phyloP scores from a whole-genome alignment of 1,140 invertebrate genomes.

The Lucilia cuprina region DNA sequence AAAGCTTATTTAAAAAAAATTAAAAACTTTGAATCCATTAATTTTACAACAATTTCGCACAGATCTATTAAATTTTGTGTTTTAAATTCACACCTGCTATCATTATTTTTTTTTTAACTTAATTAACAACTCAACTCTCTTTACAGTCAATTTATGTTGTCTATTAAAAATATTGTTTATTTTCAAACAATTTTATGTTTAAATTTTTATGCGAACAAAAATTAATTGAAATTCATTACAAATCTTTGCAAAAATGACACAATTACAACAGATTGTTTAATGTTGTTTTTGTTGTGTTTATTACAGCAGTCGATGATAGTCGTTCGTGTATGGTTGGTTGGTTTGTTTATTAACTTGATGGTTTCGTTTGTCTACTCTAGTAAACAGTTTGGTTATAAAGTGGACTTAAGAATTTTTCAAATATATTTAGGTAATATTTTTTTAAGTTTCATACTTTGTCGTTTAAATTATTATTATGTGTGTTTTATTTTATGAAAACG shows the following conservation, averaged over 20 bases:
- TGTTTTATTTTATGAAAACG: not conserved
- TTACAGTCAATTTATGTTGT: not conserved
- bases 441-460: not conserved
- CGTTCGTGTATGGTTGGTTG: not conserved
- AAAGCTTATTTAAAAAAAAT: too few relatives aligned
- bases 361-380: not conserved
- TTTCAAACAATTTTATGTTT: not conserved
- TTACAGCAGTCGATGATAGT: not conserved
- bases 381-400: not conserved
- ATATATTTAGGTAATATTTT: not conserved
- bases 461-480: not conserved
- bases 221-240: slow-evolving; percentile 12
- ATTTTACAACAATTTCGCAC: too few relatives aligned
- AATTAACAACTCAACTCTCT: not conserved
- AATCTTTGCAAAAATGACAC: slow-evolving; percentile 4
- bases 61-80: not conserved
- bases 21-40: too few relatives aligned
- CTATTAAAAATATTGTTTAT: not conserved
- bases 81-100: not conserved
- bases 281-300: not conserved
- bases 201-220: not conserved
- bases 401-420: not conserved
- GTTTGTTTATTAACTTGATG: not conserved
- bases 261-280: not conserved
- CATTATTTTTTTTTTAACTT: not conserved